phyloP scores from a whole-genome alignment of 2,797 vertebrate species.

The Crocidura indochinensis region DNA sequence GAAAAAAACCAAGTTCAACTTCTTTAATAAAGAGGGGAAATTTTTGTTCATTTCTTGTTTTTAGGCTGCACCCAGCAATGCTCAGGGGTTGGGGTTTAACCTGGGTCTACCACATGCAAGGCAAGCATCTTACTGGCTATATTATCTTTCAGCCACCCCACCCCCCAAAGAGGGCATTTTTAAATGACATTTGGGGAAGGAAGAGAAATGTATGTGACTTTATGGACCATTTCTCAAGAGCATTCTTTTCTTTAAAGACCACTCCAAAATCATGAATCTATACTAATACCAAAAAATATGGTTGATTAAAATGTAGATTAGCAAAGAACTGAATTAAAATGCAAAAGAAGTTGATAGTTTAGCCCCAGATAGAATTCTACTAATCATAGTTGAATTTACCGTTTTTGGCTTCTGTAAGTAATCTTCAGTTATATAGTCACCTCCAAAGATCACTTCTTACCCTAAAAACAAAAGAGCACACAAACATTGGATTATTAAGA shows the following conservation, averaged over 20 bases:
- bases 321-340: slow-evolving; percentile 36
- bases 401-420: slow-evolving; percentile 94
- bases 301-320: background rate
- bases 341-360: background rate
- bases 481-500: slow-evolving; percentile 89
- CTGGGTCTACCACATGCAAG: too few species aligned
- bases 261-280: background rate
- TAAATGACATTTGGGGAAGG: background rate
- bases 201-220: slow-evolving; percentile 65
- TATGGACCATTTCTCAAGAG: slow-evolving; percentile 5
- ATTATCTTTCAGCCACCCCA: too few species aligned
- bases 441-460: slow-evolving; percentile 93
- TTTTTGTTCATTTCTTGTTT: slow-evolving; percentile 39
- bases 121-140: too few species aligned
- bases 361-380: slow-evolving; percentile 14
- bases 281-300: background rate
- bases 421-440: slow-evolving; percentile 95
- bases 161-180: too few species aligned
- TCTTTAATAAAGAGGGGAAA: slow-evolving; percentile 78
- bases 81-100: too few species aligned
- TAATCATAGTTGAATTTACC: slow-evolving; percentile 92
- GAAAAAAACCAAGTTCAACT: slow-evolving; percentile 59
- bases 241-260: slow-evolving; percentile 7
- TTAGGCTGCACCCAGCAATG: too few species aligned
- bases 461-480: slow-evolving; percentile 93